Evolutionary conservation across 2,888 invertebrate genomes (phyloP).

Genomic region (Aspidapion aeneum): DNA sequence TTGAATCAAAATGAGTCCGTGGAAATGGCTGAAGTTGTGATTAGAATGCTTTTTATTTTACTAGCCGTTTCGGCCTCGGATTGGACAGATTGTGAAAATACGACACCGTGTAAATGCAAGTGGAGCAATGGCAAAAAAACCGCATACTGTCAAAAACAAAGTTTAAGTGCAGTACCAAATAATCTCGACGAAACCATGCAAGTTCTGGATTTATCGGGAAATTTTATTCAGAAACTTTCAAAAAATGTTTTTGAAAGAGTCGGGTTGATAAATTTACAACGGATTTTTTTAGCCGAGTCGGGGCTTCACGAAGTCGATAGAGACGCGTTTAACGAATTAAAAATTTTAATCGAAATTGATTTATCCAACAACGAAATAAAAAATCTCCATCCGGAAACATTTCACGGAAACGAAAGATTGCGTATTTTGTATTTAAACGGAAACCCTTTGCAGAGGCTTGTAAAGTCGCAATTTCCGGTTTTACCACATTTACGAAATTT

Average conservation of each 20-base stretch:
- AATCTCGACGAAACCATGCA: constrained; percentile 73
- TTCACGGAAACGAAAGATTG: constrained; percentile 79
- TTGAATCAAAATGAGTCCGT: constrained; percentile 20
- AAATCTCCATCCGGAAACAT: constrained; percentile 72
- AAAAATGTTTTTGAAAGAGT: constrained; percentile 76
- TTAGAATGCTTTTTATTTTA: constrained; percentile 44
- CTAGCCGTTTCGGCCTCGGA: constrained; percentile 59
- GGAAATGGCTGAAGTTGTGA: constrained; percentile 44
- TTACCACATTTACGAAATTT: constrained; percentile 77
- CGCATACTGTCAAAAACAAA: constrained; percentile 78
- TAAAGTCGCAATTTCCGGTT: constrained; percentile 75
- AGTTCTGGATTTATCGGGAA: constrained; percentile 80
- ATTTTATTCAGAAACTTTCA: constrained; percentile 70
- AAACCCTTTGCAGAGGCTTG: constrained; percentile 72
- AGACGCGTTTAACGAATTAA: constrained; percentile 83
- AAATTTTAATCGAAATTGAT: constrained; percentile 83
- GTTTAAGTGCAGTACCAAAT: constrained; percentile 73
- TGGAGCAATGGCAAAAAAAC: constrained; percentile 92
- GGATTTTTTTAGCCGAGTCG: constrained; percentile 74
- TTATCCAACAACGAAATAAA: constrained; percentile 78
- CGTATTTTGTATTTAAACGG: constrained; percentile 75
- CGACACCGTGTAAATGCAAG: constrained; percentile 75
- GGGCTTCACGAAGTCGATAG: constrained; percentile 72
- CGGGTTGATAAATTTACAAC: constrained; percentile 79
- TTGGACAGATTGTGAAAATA: constrained; percentile 83